Evolutionary conservation across 2,888 invertebrate genomes (phyloP), one percentile per base, ranked within the genome.

Genomic region (Parascotia fuliginaria): DNA sequence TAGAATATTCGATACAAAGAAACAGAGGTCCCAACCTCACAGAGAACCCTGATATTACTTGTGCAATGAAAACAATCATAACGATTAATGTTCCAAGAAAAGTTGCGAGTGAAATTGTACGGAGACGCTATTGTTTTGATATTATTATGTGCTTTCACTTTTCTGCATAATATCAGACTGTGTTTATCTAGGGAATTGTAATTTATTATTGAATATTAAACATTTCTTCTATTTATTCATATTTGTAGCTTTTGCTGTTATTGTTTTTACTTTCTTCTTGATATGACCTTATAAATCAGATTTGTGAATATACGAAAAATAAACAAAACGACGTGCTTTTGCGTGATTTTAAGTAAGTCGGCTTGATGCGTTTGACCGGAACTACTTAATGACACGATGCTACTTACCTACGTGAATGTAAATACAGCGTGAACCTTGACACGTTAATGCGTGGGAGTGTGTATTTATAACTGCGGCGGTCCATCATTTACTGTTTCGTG

Each of bases 351-450:
- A 64, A 62, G 73, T 67, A 68, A 66, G 62, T 71, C 65, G 67
- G 67, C 37, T 19, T 38, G 72, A 73, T 67, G 70, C 56, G 66
- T 65, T 65, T 13, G 32, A 40, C 13, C 66, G 64, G 69, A 73
- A 73, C 76, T 75, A 66, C 63, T 69, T 79, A 79, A 83, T 83
- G 78, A 76, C 75, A 75, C 71, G 75, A 67, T 67, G 63, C 65
- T 72, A n/a, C n/a, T n/a, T n/a, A n/a, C n/a, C n/a, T n/a, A 70
- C 66, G 73, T 71, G 79, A 77, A 73, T 67, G 75, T 77, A 75
- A 79, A 81, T 70, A 76, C 67, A 71, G 72, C 73, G 64, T 74
- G 75, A 79, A 83, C 88, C 89, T 89, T 89, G 89, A 87, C 85
- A 87, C 79, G 81, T 83, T 82, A 81, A 76, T 80, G 82, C 76